These are phyloP conservation scores for Desmophyllum pertusum DNA, from an alignment of 92 coral and sea anemone species.

Conservation along the genomic window DNA sequence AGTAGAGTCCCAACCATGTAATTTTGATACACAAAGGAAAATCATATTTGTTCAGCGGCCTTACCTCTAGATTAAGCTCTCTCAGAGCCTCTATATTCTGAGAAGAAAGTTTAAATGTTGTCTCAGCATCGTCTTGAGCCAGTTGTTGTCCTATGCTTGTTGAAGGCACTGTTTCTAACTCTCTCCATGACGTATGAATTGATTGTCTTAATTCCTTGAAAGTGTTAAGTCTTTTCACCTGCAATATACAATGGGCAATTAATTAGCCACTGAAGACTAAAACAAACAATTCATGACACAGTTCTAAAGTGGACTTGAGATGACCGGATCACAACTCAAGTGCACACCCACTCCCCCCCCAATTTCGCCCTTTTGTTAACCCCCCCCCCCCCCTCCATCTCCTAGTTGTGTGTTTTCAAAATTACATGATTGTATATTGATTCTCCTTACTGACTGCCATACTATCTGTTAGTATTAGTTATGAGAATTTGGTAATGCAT, in stretches of 20 bases:
- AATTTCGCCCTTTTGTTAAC: too few relatives aligned
- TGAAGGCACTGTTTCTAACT: conserved; percentile 75
- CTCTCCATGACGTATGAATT: conserved; percentile 74
- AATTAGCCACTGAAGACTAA: neutral
- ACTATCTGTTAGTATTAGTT: neutral
- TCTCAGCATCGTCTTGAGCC: conserved; percentile 72
- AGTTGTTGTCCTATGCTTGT: conserved; percentile 73
- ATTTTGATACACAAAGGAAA: neutral
- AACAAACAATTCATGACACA: neutral
- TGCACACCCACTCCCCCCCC: too few relatives aligned
- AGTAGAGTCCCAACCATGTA: too few relatives aligned
- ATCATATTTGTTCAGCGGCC: neutral
- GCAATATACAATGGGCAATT: conserved; percentile 4
- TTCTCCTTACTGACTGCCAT: neutral
- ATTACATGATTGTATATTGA: too few relatives aligned
- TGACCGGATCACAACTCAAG: too few relatives aligned
- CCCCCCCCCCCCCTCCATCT: too few relatives aligned
- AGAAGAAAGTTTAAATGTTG: conserved; percentile 72
- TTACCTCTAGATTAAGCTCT: conserved; percentile 76
- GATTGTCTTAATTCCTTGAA: conserved; percentile 66
- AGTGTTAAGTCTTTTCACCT: conserved; percentile 76
- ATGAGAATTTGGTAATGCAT: neutral
- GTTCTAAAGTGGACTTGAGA: neutral
- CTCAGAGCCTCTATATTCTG: conserved; percentile 72
- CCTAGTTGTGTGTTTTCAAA: too few relatives aligned